Conservation (phyloP, 2,888 invertebrate genomes). For the Thalpophila matura region DNA sequence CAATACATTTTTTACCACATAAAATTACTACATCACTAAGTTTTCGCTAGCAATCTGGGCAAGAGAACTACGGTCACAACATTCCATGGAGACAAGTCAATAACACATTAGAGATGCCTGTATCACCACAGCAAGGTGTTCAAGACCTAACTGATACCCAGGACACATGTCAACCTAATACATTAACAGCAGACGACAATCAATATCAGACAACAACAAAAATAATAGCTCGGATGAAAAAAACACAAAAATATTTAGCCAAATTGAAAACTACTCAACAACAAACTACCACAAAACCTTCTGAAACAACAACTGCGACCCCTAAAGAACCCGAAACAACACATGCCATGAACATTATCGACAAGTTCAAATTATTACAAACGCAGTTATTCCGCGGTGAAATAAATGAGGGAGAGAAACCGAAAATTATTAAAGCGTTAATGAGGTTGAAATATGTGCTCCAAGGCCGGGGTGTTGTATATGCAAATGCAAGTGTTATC, state of each 20-base stretch:
- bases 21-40: constrained; percentile 32
- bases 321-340: neutral
- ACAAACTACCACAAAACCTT: neutral
- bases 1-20: no score
- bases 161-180: constrained; percentile 32
- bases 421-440: constrained; percentile 64
- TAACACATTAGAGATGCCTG: constrained; percentile 5
- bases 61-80: constrained; percentile 73
- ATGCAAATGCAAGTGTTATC: constrained; percentile 26
- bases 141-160: constrained; percentile 41
- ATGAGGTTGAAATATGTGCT: constrained; percentile 42
- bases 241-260: neutral
- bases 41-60: constrained; percentile 43
- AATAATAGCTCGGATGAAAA: constrained; percentile 16
- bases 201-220: neutral
- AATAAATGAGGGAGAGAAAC: constrained; percentile 57
- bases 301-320: neutral
- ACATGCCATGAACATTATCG: neutral
- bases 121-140: constrained; percentile 56
- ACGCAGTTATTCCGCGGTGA: constrained; percentile 74
- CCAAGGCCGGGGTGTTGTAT: constrained; percentile 3
- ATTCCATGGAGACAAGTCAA: constrained; percentile 77
- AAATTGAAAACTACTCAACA: neutral
- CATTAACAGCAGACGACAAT: constrained; percentile 12
- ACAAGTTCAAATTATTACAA: constrained; percentile 68